Evolutionary conservation across 92 coral and sea anemone species (phyloP), one percentile per base, ranked within the genome.

Genomic region (Chrysogorgia sp.): DNA sequence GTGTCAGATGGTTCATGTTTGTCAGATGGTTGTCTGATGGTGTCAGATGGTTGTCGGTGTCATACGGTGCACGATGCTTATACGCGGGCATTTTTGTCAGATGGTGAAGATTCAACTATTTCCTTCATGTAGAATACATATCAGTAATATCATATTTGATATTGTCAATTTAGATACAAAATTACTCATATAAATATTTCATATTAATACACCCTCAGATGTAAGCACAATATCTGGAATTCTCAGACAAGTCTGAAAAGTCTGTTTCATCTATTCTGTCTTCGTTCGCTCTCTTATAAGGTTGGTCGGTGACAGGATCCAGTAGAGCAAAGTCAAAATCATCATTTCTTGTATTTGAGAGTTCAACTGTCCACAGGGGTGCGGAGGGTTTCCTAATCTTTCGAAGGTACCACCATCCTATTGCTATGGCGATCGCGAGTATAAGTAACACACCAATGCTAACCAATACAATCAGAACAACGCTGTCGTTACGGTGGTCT

Each of bases 301-400:
- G 64, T 72, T 53, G 49, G 62, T 53, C 79, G 13, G 79, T 53
- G 22, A 72, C 79, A 17, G 79, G 65, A 21, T 72, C 79, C 13
- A 72, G 32, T 21, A 72, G 55, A 13, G 64, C 65, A 45, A 72
- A 72, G 26, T 72, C 79, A 20, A 2, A 30, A 4, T 69, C 60
- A 1, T 69, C 76, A 23, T 31, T 32, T 19, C 59, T 17, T 23
- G 79, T 30, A 65, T 55, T 33, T 8, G 79, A 72, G 20, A 72
- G 30, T 34, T 72, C 79, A 3, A 72, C 79, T 22, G 79, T 72
- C 79, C 79, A 72, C 15, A 53, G 32, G 1, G 79, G 79, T 1
- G 79, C 22, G 0, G 79, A 72, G 17, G 63, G 79, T 56, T 72
- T 72, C 0, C 79, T 64, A 28, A 31, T 29, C 1, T 47, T 12